Evolutionary conservation across 2,113 vertebrate genomes (phyloP).

Genomic region (Silurus asotus): DNA sequence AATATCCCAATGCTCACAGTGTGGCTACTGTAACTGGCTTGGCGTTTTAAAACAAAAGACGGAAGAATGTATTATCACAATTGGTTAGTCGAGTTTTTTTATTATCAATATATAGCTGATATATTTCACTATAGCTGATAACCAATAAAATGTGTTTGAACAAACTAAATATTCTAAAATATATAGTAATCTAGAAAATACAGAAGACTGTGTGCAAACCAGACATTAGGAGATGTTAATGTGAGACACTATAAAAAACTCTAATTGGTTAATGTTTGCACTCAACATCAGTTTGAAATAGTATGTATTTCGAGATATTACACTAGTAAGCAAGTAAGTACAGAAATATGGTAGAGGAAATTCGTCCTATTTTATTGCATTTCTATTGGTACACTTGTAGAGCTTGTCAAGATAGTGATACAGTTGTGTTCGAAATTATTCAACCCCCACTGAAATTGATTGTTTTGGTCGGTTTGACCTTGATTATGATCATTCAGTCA

Average conservation of each 20-base stretch:
- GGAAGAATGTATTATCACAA: background rate
- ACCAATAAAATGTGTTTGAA: background rate
- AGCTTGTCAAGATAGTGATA: too few species aligned
- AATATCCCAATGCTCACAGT: background rate
- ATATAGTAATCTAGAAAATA: background rate
- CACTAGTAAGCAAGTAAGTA: background rate
- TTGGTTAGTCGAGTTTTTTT: background rate
- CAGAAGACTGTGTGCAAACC: background rate
- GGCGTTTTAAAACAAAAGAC: background rate
- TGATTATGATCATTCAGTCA: too few species aligned
- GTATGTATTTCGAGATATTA: background rate
- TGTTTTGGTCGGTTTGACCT: too few species aligned
- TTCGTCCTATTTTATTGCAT: background rate
- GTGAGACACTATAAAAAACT: too few species aligned
- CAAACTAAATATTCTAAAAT: background rate
- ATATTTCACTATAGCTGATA: background rate
- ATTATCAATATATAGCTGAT: background rate
- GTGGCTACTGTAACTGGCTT: background rate
- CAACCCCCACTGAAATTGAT: too few species aligned
- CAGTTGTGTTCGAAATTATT: too few species aligned
- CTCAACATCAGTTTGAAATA: too few species aligned
- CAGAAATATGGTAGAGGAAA: background rate
- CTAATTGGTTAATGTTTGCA: too few species aligned
- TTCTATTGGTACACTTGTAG: background rate
- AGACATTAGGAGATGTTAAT: too few species aligned